Conservation (phyloP, 2,888 invertebrate genomes). For the Agonopterix arenella region DNA sequence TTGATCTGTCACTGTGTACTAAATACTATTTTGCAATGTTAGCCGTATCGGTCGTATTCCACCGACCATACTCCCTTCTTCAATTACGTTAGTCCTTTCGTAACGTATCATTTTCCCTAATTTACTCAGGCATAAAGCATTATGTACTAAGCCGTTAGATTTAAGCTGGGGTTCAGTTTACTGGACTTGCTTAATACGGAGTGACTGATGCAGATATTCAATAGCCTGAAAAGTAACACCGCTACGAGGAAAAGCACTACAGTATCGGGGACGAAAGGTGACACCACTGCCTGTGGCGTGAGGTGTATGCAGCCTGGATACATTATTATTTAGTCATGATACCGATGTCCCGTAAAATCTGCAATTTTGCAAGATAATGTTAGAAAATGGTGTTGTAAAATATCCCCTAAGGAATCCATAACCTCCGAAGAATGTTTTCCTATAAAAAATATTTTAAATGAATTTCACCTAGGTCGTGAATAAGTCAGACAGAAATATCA, state of each 20-base stretch:
- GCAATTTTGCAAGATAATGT: neutral
- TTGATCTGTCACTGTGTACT: no score
- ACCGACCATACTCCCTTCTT: conserved; percentile 3
- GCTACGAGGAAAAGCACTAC: conserved; percentile 52
- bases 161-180: conserved; percentile 62
- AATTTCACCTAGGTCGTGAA: no score
- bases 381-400: no score
- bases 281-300: conserved; percentile 63
- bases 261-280: conserved; percentile 61
- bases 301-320: conserved; percentile 35
- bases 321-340: conserved; percentile 17
- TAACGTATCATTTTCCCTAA: conserved; percentile 47
- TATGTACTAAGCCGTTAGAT: conserved; percentile 58
- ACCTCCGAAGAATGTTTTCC: no score
- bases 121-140: conserved; percentile 55
- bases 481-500: no score
- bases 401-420: no score
- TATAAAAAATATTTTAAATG: no score
- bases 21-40: no score
- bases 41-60: no score
- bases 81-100: conserved; percentile 15
- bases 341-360: conserved; percentile 3
- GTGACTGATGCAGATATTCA: conserved; percentile 63
- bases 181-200: conserved; percentile 65
- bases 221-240: conserved; percentile 67